A percentile compares a stretch with the other conserved stretches of the same genome.
phyloP scores from a whole-genome alignment of 1,140 invertebrate genomes.

The Dreissena polymorpha region DNA sequence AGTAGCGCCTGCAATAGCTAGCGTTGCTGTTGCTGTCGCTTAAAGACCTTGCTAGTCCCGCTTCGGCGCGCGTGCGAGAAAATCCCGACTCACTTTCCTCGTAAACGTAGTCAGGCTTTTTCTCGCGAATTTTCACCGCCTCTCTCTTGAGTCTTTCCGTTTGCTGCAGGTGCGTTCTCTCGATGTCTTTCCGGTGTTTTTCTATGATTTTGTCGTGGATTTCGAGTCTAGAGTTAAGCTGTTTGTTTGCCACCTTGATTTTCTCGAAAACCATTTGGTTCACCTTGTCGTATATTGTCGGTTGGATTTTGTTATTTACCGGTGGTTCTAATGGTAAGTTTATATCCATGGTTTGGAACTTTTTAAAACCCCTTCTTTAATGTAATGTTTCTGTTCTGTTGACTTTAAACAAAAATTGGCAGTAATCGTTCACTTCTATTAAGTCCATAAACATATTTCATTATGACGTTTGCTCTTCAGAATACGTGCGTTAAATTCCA shows the following conservation, averaged over 20 bases:
- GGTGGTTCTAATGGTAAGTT: constrained; percentile 44
- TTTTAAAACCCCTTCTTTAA: no score
- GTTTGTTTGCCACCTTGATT: constrained; percentile 34
- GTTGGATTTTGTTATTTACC: constrained; percentile 48
- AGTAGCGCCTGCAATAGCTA: constrained; percentile 45
- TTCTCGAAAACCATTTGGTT: constrained; percentile 37
- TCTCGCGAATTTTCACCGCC: constrained; percentile 29
- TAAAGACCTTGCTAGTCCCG: constrained; percentile 20
- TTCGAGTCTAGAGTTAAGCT: constrained; percentile 29
- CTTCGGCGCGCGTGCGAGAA: constrained; percentile 14
- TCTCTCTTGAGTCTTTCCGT: constrained; percentile 27
- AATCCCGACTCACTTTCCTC: constrained; percentile 29
- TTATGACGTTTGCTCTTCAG: no score
- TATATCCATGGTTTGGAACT: constrained; percentile 31
- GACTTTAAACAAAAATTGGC: no score
- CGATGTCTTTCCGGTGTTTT: constrained; percentile 40
- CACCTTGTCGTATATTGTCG: constrained; percentile 37
- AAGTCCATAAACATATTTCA: no score
- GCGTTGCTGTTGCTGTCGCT: constrained; percentile 31
- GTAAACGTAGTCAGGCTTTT: constrained; percentile 46
- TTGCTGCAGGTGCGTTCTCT: constrained; percentile 25
- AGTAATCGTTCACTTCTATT: no score
- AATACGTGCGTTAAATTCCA: no score
- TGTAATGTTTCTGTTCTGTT: no score
- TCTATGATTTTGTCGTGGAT: constrained; percentile 43